Evolutionary conservation across 2,113 vertebrate genomes (phyloP).

Genomic region (Chaetodon trifascialis): DNA sequence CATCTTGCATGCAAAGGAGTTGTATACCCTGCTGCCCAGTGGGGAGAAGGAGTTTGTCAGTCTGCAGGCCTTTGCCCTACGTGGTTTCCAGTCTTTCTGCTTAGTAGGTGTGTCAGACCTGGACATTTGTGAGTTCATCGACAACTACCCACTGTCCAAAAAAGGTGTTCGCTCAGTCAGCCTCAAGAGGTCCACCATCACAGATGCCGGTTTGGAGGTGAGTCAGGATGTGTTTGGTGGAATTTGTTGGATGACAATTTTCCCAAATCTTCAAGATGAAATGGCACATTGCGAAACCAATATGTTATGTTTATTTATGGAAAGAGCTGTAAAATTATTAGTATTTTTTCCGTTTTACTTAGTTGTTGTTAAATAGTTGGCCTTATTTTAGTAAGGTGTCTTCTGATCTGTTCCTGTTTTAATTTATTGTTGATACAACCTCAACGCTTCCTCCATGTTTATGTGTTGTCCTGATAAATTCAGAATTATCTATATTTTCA

Average conservation of each 20-base stretch:
- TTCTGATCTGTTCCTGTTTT: too few relatives aligned
- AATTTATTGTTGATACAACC: too few relatives aligned
- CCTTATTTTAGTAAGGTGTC: too few relatives aligned
- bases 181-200: conserved; percentile 98
- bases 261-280: too few relatives aligned
- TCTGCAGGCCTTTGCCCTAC: conserved; percentile 94
- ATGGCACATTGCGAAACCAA: too few relatives aligned
- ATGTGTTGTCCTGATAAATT: too few relatives aligned
- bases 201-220: conserved; percentile 97
- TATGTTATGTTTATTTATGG: too few relatives aligned
- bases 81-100: conserved; percentile 97
- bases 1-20: conserved; percentile 97
- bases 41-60: conserved; percentile 98
- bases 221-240: conserved; percentile 38
- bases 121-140: conserved; percentile 99
- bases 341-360: too few relatives aligned
- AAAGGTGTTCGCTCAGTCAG: conserved; percentile 98
- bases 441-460: too few relatives aligned
- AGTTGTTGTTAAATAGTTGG: too few relatives aligned
- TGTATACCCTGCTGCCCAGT: conserved; percentile 90
- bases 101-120: conserved; percentile 98
- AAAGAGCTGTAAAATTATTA: too few relatives aligned
- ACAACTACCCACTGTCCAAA: conserved; percentile 98
- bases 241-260: not conserved
- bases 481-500: too few relatives aligned